Percentiles rank a stretch among this genome's conserved stretches.
Evolutionary conservation across 2,888 invertebrate species (phyloP).

Genomic region (Stenolophus ochropezus): DNA sequence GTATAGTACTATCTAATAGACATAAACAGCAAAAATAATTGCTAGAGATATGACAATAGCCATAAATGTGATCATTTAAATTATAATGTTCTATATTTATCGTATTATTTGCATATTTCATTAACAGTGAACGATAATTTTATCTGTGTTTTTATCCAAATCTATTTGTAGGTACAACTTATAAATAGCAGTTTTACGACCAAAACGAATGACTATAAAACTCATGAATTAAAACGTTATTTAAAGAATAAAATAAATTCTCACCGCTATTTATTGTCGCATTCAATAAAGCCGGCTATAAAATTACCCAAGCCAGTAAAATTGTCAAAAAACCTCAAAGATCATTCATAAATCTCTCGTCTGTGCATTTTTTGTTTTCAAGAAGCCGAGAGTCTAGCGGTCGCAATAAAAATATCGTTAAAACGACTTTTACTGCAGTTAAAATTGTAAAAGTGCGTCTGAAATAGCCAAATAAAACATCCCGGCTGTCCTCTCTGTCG

Average conservation of each 20-base stretch:
- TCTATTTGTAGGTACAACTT: neutral
- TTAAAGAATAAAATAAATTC: conserved; percentile 37
- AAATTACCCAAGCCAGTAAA: conserved; percentile 40
- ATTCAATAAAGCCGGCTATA: conserved; percentile 25
- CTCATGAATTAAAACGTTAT: conserved; percentile 14
- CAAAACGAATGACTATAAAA: neutral
- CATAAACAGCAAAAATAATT: too few relatives aligned
- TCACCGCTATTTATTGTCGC: conserved; percentile 26
- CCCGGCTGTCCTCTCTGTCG: conserved; percentile 9
- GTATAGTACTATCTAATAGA: too few relatives aligned
- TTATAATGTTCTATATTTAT: neutral
- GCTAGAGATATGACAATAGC: too few relatives aligned
- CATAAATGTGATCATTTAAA: too few relatives aligned
- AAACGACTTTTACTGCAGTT: conserved; percentile 73
- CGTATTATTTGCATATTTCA: neutral
- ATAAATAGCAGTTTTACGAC: neutral
- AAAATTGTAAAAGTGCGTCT: conserved; percentile 75
- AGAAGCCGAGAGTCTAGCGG: conserved; percentile 60
- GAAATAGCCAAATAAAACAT: conserved; percentile 65
- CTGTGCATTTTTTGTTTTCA: conserved; percentile 48
- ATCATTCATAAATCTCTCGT: conserved; percentile 52
- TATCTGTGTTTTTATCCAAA: neutral
- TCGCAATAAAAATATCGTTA: conserved; percentile 73
- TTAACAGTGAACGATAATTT: neutral
- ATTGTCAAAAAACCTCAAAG: conserved; percentile 40